Base-by-base conservation (phyloP, 2,113 vertebrate species). In the Austrofundulus limnaeus region DNA sequence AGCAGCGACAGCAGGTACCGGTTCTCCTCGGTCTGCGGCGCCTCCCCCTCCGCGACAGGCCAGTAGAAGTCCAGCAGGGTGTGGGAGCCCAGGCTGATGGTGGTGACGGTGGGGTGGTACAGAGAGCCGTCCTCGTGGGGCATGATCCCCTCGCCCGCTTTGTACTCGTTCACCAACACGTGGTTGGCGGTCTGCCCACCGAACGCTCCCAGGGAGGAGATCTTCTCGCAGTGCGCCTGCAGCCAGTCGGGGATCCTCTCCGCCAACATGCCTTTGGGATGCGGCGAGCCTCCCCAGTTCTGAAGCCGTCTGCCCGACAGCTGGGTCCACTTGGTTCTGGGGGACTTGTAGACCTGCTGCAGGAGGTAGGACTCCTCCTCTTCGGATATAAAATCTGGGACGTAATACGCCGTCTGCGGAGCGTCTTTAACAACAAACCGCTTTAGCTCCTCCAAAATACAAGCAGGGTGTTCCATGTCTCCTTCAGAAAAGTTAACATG, bases 281-380 rank as follows among this genome's bases (percentile, higher is more conserved):
- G 93, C 0, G 95, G 95, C 38, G 94, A 85, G 9, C 95, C 95
- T 60, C 95, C 95, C 95, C 95, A 96, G 77, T 96, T 96, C 83
- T 96, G 95, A 11, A 96, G 90, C 72, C 93, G 88, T 62, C 94
- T 86, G 43, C 94, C 93, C 0, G 92, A 95, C 10, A 96, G 88
- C 77, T 95, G 95, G 1, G 94, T 96, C 95, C 95, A 96, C 68
- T 96, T 95, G 19, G 93, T 93, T 66, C 93, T 95, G n/a, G 95
- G 94, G 23, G 94, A 92, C 66, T 88, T 92, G 51, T 94, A 94
- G 47, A 95, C 93, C 87, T 95, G 94, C 63, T 92, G 92, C 14
- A 94, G 83, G 19, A 96, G 92, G 66, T 89, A 88, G 5, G 89
- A 73, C 80, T 96, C 94, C 59, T 96, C 95, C 0, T 85, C 82